Percentiles rank a stretch among this genome's conserved stretches.
These are phyloP conservation scores for Tarsius wallacei DNA, from an alignment of 2,797 vertebrate genomes.

Conservation along the genomic window DNA sequence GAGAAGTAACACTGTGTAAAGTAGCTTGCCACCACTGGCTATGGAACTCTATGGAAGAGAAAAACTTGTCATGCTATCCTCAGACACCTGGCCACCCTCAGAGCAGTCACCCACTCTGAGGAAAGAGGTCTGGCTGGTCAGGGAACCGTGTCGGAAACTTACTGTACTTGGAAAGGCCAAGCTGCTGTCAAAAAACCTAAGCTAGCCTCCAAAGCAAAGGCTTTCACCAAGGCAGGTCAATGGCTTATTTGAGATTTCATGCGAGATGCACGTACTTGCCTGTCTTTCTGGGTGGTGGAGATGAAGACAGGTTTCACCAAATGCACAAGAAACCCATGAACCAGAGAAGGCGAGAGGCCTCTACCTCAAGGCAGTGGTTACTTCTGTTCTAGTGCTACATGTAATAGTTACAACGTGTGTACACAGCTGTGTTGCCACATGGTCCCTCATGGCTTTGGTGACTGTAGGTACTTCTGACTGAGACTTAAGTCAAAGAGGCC, in stretches of 20 bases:
- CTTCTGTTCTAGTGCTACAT: background rate
- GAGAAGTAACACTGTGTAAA: background rate
- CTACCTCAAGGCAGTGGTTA: background rate
- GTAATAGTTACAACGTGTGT: background rate
- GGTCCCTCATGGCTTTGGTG: background rate
- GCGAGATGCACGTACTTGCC: background rate
- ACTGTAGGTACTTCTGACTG: background rate
- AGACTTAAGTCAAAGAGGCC: background rate
- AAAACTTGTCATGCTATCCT: background rate
- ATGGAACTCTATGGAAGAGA: background rate
- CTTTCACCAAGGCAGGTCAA: background rate
- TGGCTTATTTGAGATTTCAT: background rate
- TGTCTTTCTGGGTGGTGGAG: background rate
- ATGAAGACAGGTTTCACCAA: background rate
- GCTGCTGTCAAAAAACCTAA: background rate
- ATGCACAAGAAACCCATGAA: background rate
- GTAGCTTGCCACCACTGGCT: background rate
- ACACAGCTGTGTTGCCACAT: background rate
- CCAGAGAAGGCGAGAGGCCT: background rate
- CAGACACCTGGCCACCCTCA: background rate
- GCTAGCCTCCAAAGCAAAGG: background rate
- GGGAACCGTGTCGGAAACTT: background rate
- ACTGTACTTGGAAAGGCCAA: background rate
- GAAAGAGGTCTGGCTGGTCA: background rate
- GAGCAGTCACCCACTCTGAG: background rate